A percentile compares a stretch with the other conserved stretches of the same genome.
phyloP scores from a whole-genome alignment of 53 echinoderm and acorn worm species.

The Hippasteria phrygiana region DNA sequence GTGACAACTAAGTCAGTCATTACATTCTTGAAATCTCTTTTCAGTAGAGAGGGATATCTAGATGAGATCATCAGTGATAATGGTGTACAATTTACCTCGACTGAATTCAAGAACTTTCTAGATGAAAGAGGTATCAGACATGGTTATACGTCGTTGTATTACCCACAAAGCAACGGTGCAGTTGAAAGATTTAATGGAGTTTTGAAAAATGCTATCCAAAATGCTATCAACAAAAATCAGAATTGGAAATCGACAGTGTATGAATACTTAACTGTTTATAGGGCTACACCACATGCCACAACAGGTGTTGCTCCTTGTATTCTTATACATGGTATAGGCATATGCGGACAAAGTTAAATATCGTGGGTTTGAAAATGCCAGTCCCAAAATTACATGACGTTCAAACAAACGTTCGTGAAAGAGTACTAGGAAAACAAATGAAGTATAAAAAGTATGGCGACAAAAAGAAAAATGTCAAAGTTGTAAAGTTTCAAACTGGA shows the following conservation, averaged over 20 bases:
- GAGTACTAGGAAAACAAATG: slow-evolving; percentile 33
- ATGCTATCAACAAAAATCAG: slow-evolving; percentile 40
- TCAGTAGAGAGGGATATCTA: slow-evolving; percentile 43
- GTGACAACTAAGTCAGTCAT: slow-evolving; percentile 31
- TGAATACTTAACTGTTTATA: too few species aligned
- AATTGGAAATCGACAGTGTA: too few species aligned
- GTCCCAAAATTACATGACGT: too few species aligned
- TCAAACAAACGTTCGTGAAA: neutral
- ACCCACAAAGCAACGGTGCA: slow-evolving; percentile 32
- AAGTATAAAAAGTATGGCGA: slow-evolving; percentile 58
- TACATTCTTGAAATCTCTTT: slow-evolving; percentile 27
- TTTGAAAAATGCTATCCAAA: slow-evolving; percentile 40
- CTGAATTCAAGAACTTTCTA: slow-evolving; percentile 18
- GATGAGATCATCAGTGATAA: slow-evolving; percentile 51
- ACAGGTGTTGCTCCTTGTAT: too few species aligned
- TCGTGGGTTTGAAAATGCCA: too few species aligned
- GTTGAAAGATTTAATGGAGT: slow-evolving; percentile 44
- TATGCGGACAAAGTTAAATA: too few species aligned
- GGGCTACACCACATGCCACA: too few species aligned
- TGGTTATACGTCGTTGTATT: slow-evolving; percentile 21
- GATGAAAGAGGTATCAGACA: slow-evolving; percentile 12
- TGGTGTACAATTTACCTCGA: slow-evolving; percentile 46
- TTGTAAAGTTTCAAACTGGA: slow-evolving; percentile 31
- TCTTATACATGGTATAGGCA: too few species aligned
- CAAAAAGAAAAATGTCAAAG: slow-evolving; percentile 54